These are phyloP conservation scores for Microtus ochrogaster DNA, from an alignment of 2,113 vertebrate species.

Conservation along the genomic window DNA sequence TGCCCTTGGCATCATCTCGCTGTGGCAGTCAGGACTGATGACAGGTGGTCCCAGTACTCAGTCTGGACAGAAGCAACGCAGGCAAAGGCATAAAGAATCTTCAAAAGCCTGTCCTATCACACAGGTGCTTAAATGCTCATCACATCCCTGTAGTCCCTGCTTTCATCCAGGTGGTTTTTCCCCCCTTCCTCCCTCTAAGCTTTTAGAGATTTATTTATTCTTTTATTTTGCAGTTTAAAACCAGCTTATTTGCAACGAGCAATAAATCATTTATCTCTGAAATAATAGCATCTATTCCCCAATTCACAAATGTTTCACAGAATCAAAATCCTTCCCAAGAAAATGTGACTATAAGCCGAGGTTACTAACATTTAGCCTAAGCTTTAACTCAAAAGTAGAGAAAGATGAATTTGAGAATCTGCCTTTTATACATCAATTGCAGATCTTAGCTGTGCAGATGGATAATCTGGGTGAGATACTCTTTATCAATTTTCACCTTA, in stretches of 20 bases:
- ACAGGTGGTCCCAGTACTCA: not conserved
- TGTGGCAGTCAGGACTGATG: not conserved
- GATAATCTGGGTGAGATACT: conserved; percentile 23
- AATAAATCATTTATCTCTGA: conserved; percentile 65
- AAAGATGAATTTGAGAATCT: conserved; percentile 46
- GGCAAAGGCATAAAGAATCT: not conserved
- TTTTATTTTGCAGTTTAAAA: conserved; percentile 43
- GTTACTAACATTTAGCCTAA: conserved; percentile 42
- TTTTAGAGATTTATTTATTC: not conserved
- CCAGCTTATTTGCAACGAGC: conserved; percentile 75
- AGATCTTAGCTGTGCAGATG: conserved; percentile 55
- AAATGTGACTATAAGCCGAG: conserved; percentile 59
- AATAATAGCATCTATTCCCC: conserved; percentile 67
- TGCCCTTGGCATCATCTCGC: not conserved
- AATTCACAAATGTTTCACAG: conserved; percentile 68
- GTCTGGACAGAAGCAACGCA: not conserved
- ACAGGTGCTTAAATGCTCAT: not conserved
- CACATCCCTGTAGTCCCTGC: not conserved
- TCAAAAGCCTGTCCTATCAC: not conserved
- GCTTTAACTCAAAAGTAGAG: conserved; percentile 44
- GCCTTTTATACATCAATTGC: not conserved
- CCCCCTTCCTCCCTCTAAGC: not conserved
- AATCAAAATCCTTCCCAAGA: conserved; percentile 73
- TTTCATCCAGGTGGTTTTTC: not conserved
- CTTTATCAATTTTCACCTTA: conserved; percentile 45